Base-by-base conservation (phyloP, 2,113 vertebrate species). In the Donacobius atricapilla region DNA sequence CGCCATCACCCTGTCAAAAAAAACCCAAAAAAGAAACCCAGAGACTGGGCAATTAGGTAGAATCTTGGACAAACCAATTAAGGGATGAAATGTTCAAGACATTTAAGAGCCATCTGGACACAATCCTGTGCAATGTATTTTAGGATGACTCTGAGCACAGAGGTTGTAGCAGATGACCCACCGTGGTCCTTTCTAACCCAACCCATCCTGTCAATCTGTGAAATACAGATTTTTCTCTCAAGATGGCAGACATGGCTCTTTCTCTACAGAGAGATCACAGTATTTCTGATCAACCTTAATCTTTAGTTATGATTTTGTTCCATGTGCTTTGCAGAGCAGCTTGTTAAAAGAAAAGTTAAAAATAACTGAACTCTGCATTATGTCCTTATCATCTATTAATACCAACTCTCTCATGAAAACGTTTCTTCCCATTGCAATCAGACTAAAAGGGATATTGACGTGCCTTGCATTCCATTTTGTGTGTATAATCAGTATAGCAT, bases 261-360 rank as follows among this genome's bases (percentile, higher is more conserved):
- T 73, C 21, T 73, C 24, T 27, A 58, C 31, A 66, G 40, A 82
- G n/a, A 83, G 10, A 90, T 54, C 65, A 47, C 15, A 17, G 35
- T 77, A 79, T 79, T 92, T 91, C 50, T 92, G 58, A 79, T 35
- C 63, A 70, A 24, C 40, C 60, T 95, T 72, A 89, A 75, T 84
- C 80, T 86, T 79, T n/a, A 94, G 83, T 68, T 75, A 58, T 75
- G 48, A 83, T 90, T 97, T 93, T 64, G 90, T 88, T 95, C 77
- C 65, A 86, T 69, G 40, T 37, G 35, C 87, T 95, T 83, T 90
- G 51, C 75, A 84, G 35, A 93, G 82, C 69, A 81, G 72, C 68
- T 96, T 96, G 65, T 94, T 96, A 96, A 93, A 94, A 91, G 77
- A 80, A 96, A 95, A 94, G 93, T 94, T 96, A 97, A 98, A 97